Conservation (phyloP, 2,888 invertebrate species). For the Gymnosoma rotundatum region DNA sequence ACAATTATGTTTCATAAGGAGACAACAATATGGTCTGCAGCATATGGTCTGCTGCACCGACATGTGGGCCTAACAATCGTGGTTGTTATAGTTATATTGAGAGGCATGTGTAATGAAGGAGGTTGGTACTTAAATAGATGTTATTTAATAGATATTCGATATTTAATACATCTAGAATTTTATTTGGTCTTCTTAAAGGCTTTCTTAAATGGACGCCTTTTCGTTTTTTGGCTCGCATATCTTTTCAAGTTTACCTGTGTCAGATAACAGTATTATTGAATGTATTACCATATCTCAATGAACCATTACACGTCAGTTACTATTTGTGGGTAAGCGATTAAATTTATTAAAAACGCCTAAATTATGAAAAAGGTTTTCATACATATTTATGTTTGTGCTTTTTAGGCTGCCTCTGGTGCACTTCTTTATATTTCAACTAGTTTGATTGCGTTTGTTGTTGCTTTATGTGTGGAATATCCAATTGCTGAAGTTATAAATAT, state of each 20-base stretch:
- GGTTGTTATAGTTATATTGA: constrained; percentile 25
- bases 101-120: constrained; percentile 30
- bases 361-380: background rate
- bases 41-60: constrained; percentile 46
- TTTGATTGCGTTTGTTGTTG: constrained; percentile 25
- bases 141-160: no score
- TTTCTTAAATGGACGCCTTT: constrained; percentile 6
- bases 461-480: constrained; percentile 48
- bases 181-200: background rate
- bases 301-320: background rate
- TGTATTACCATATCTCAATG: background rate
- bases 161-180: background rate
- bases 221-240: constrained; percentile 34
- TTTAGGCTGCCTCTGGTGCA: background rate
- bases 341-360: background rate
- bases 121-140: background rate
- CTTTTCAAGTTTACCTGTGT: constrained; percentile 57
- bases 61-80: constrained; percentile 45
- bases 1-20: constrained; percentile 13
- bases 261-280: constrained; percentile 4
- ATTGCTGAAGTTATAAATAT: constrained; percentile 30
- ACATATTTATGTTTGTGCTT: background rate
- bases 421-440: background rate
- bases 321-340: constrained; percentile 2
- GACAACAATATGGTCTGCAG: constrained; percentile 46